Conservation (phyloP, 2,888 invertebrate species). For the Trypoxylon attenuatum region DNA sequence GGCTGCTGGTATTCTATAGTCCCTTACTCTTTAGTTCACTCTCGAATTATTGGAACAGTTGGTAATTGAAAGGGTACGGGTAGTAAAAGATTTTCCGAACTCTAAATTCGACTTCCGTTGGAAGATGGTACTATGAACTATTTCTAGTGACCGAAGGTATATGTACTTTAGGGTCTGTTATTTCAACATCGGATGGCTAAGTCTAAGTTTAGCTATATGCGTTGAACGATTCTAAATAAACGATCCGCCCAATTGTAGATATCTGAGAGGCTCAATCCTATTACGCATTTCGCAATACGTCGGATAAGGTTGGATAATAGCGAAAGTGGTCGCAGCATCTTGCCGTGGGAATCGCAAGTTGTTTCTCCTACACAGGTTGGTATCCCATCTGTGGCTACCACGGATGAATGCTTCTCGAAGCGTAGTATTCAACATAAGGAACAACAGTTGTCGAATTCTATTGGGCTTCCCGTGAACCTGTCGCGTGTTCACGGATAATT, state of each 20-base stretch:
- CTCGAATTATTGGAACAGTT: too few species aligned
- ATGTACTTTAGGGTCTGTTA: too few species aligned
- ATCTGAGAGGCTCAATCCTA: conserved; percentile 36
- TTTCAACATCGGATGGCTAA: too few species aligned
- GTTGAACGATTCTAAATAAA: conserved; percentile 11
- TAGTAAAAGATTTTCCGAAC: too few species aligned
- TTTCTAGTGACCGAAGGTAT: too few species aligned
- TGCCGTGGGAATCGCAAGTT: conserved; percentile 63
- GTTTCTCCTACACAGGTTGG: conserved; percentile 52
- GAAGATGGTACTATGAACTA: too few species aligned
- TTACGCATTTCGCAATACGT: conserved; percentile 52
- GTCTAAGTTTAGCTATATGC: too few species aligned
- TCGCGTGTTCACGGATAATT: neutral
- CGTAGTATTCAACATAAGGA: conserved; percentile 9
- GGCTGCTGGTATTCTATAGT: too few species aligned
- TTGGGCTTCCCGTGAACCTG: neutral
- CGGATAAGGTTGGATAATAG: conserved; percentile 57
- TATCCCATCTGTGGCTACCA: conserved; percentile 26
- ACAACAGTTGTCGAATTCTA: neutral
- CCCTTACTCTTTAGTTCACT: too few species aligned
- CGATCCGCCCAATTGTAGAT: conserved; percentile 32
- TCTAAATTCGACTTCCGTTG: too few species aligned
- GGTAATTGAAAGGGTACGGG: too few species aligned
- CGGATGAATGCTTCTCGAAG: conserved; percentile 33
- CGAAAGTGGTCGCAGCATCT: conserved; percentile 64